Base-by-base conservation (phyloP, 2,888 invertebrate genomes). In the Nomada ruficornis region DNA sequence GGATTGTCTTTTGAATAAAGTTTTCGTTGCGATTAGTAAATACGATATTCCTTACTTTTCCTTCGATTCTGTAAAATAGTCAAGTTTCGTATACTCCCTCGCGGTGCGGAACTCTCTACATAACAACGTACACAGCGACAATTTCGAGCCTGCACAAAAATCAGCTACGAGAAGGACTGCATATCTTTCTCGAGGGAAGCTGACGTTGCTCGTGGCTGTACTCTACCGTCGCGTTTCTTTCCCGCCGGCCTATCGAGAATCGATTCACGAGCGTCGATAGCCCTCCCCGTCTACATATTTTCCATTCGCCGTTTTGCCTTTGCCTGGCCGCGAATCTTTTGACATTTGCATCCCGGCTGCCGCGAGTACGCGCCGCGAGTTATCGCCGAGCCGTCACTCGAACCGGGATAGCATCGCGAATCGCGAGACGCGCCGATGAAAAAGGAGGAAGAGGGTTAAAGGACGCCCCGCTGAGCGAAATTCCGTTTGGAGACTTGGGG, bases 301-400 rank as follows among this genome's bases (percentile, higher is more conserved):
- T 2, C 13, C 54, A 1, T 52, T 26, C 47, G 10, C 47, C 68
- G 59, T 73, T 80, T 70, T 54, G 50, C 69, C 68, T 55, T 47
- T 64, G 20, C 52, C 13, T 47, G 42, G 23, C 42, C 59, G 50
- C 42, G 68, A 65, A 23, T 73, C 82, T 77, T 81, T 81, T 77
- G 77, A 83, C 81, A 77, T 83, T 81, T 73, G 81, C 82, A 80
- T 82, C 72, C 52, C 23, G 64, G 64, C 64, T 81, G 81, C 72
- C 50, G 77, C 7, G 77, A 72, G 76, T 68, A 63, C 68, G 68
- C 54, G 62, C 68, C 47, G 36, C 70, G 67, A 50, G 67, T 77
- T 80, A 77, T 67, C 62, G 62, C 7, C 81, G 62, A 55, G 74
- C 59, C 74, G 80, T 80, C 80, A 55, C 55, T 79, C 65, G 52